Percentiles rank a stretch among this genome's conserved stretches.
Conservation (phyloP, 2,888 invertebrate species). For the Leptopterna dolabrata region DNA sequence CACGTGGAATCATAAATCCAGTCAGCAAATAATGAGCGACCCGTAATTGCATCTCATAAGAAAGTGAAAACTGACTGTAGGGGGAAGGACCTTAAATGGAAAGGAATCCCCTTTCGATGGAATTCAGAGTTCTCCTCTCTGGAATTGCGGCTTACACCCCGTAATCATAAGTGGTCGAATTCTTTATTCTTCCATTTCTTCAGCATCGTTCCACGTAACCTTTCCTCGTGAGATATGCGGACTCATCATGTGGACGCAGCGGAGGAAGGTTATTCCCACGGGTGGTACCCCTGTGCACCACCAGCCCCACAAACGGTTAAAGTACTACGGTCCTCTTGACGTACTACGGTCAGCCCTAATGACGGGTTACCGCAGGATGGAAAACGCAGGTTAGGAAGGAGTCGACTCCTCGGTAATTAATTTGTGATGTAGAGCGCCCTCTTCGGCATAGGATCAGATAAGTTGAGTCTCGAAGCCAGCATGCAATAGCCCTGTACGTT, state of each 20-base stretch:
- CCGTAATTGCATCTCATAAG: background rate
- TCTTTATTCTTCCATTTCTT: slow-evolving; percentile 30
- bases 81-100: background rate
- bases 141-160: slow-evolving; percentile 3
- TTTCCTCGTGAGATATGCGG: slow-evolving; percentile 23
- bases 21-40: background rate
- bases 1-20: background rate
- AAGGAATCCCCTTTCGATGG: slow-evolving; percentile 24
- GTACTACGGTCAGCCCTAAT: slow-evolving; percentile 34
- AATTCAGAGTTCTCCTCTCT: background rate
- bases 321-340: background rate
- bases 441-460: slow-evolving; percentile 34
- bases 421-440: slow-evolving; percentile 44
- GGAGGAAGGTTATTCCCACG: slow-evolving; percentile 4
- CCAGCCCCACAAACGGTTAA: background rate
- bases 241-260: background rate
- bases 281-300: background rate
- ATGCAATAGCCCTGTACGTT: slow-evolving; percentile 27
- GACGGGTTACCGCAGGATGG: slow-evolving; percentile 5
- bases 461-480: background rate
- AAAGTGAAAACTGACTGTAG: background rate
- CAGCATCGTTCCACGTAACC: slow-evolving; percentile 19
- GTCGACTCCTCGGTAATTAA: slow-evolving; percentile 36
- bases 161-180: slow-evolving; percentile 32
- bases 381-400: background rate